Conservation (phyloP, 2,113 vertebrate genomes). For the Typhlomys cinereus region DNA sequence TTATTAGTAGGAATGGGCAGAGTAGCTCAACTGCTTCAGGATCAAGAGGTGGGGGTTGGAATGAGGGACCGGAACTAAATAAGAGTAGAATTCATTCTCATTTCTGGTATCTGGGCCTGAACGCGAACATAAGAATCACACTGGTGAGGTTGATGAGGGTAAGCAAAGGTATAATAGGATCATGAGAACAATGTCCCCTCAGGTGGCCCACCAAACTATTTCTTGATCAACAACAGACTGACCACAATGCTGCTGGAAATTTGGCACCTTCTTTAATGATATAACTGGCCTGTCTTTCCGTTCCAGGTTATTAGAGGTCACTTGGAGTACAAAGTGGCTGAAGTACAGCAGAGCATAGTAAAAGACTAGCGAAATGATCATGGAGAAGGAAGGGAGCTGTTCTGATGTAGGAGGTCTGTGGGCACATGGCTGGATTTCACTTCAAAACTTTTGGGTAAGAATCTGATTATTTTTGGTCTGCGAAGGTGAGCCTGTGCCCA, state of each 20-base stretch:
- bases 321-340: neutral
- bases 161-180: neutral
- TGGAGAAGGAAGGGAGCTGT: neutral
- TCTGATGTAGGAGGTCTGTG: neutral
- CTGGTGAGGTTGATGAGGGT: neutral
- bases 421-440: neutral
- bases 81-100: neutral
- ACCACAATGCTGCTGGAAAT: slow-evolving; percentile 28
- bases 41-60: neutral
- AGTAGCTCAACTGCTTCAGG: neutral
- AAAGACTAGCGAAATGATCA: neutral
- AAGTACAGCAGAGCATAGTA: neutral
- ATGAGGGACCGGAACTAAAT: neutral
- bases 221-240: neutral
- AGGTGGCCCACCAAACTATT: neutral
- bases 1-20: neutral
- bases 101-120: neutral
- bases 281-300: neutral
- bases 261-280: neutral
- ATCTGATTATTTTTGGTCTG: slow-evolving; percentile 10
- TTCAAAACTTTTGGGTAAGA: slow-evolving; percentile 46
- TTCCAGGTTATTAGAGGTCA: neutral
- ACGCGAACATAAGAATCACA: neutral
- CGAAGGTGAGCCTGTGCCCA: neutral
- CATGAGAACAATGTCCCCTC: neutral